Evolutionary conservation across 2,113 vertebrate species (phyloP).

Genomic region (Halcyon malimbica): DNA sequence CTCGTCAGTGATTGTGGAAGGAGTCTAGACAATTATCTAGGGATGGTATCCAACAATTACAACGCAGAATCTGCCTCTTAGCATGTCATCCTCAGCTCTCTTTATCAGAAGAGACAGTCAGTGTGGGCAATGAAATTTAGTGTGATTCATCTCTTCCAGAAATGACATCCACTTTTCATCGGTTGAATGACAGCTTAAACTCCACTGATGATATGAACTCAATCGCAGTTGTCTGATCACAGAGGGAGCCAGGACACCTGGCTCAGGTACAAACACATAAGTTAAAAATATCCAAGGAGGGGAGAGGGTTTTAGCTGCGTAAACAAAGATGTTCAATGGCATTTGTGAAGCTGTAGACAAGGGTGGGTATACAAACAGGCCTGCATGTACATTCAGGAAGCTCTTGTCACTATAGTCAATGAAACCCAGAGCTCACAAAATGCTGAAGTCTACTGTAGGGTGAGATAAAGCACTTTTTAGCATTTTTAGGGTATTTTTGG

Average conservation of each 20-base stretch:
- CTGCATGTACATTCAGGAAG: fast-evolving
- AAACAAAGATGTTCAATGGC: not conserved
- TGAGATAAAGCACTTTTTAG: not conserved
- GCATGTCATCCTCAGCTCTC: not conserved
- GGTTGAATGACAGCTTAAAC: not conserved
- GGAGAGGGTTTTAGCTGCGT: not conserved
- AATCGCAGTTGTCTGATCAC: not conserved
- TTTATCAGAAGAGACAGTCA: not conserved
- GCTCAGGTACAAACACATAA: not conserved
- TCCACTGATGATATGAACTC: not conserved
- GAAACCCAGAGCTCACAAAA: not conserved
- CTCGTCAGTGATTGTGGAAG: not conserved
- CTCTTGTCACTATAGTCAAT: not conserved
- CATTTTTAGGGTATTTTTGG: not conserved
- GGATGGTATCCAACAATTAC: not conserved
- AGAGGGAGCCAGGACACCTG: not conserved
- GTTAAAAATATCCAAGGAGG: not conserved
- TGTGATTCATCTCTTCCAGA: not conserved
- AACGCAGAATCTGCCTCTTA: not conserved
- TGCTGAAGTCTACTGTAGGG: not conserved
- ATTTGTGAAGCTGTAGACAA: not conserved
- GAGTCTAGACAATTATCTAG: not conserved
- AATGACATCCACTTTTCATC: not conserved
- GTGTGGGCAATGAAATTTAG: not conserved
- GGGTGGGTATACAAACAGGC: not conserved